A percentile compares a stretch with the other conserved stretches of the same genome.
Conservation (phyloP, 2,113 vertebrate genomes). For the Saccopteryx leptura region DNA sequence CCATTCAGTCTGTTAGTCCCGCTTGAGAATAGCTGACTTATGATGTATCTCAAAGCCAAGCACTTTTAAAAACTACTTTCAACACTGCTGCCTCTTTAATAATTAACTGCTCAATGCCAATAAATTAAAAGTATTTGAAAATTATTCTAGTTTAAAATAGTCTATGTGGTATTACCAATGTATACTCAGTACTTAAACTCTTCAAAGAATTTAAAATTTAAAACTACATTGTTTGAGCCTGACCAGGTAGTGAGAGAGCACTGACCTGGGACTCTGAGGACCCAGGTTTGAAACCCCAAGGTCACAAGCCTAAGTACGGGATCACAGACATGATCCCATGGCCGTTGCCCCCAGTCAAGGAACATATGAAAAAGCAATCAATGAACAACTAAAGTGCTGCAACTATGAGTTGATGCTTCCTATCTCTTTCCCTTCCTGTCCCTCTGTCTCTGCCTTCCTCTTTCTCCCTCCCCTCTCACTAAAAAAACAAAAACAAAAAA, state of each 20-base stretch:
- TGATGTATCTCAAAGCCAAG: background rate
- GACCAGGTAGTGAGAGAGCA: too few relatives aligned
- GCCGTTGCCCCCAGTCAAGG: too few relatives aligned
- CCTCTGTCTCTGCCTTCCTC: too few relatives aligned
- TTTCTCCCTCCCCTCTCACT: too few relatives aligned
- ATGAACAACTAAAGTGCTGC: too few relatives aligned
- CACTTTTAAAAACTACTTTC: background rate
- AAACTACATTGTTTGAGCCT: background rate
- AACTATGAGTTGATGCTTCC: too few relatives aligned
- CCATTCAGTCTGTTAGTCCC: constrained; percentile 89
- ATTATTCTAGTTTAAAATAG: background rate
- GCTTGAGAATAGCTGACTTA: constrained; percentile 84
- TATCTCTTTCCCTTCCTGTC: too few relatives aligned
- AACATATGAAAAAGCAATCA: too few relatives aligned
- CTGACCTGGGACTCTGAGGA: too few relatives aligned
- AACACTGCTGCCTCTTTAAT: background rate
- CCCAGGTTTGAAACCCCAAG: too few relatives aligned
- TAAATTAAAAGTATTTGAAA: background rate
- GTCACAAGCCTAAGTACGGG: too few relatives aligned
- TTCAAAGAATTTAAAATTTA: constrained; percentile 38
- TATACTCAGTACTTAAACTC: background rate
- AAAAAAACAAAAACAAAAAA: background rate
- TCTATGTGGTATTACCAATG: background rate
- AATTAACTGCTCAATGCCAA: constrained; percentile 7
- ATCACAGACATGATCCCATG: too few relatives aligned